These are phyloP conservation scores for Athalia rosae DNA, from an alignment of 2,888 invertebrate species.

Conservation along the genomic window DNA sequence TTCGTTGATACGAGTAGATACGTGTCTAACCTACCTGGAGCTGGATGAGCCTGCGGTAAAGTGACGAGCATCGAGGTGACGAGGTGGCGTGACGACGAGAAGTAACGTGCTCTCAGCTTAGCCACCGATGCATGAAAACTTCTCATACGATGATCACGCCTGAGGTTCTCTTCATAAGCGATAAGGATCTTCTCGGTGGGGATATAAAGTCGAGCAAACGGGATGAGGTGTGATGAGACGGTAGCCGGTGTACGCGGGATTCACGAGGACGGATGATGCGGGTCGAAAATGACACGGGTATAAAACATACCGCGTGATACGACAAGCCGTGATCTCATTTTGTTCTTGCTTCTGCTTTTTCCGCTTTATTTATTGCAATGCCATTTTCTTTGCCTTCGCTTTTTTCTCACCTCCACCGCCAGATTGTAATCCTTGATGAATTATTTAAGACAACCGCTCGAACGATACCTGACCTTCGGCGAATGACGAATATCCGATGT, in stretches of 20 bases:
- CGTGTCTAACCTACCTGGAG: too few relatives aligned
- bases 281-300: background rate
- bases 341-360: background rate
- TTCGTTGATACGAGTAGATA: background rate
- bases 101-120: slow-evolving; percentile 30
- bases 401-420: too few relatives aligned
- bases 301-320: background rate
- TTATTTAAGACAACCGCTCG: too few relatives aligned
- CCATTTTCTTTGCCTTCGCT: too few relatives aligned
- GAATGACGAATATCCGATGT: too few relatives aligned
- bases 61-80: slow-evolving; percentile 26
- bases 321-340: background rate
- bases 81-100: slow-evolving; percentile 16
- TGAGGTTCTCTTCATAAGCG: slow-evolving; percentile 30
- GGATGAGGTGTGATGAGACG: slow-evolving; percentile 30
- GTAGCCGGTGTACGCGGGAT: background rate
- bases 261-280: background rate
- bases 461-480: too few relatives aligned
- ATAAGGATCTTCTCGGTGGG: slow-evolving; percentile 13
- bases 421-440: too few relatives aligned
- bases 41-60: background rate
- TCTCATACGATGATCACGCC: background rate
- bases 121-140: slow-evolving; percentile 37
- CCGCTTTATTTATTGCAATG: background rate
- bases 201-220: slow-evolving; percentile 20